Percentiles rank a stretch among this genome's conserved stretches.
These are phyloP conservation scores for Cylas formicarius DNA, from an alignment of 1,140 invertebrate species.

Conservation along the genomic window DNA sequence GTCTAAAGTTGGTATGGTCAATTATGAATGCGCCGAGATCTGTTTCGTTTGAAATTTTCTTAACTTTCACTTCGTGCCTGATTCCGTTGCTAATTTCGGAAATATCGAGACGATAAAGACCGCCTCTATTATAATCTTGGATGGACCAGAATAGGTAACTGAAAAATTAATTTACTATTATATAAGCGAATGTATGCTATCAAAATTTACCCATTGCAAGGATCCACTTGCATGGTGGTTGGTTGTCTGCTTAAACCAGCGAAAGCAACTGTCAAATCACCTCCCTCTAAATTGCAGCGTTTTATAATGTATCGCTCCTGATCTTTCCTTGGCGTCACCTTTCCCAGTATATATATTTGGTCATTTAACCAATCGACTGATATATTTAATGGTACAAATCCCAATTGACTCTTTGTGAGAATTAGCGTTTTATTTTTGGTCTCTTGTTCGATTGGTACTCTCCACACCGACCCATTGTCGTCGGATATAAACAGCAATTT, in stretches of 20 bases:
- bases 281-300: slow-evolving; percentile 64
- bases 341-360: slow-evolving; percentile 70
- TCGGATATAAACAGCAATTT: slow-evolving; percentile 70
- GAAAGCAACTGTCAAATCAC: slow-evolving; percentile 57
- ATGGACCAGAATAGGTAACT: slow-evolving; percentile 78
- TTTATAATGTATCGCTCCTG: slow-evolving; percentile 59
- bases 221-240: slow-evolving; percentile 78
- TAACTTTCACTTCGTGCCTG: slow-evolving; percentile 50
- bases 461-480: slow-evolving; percentile 54
- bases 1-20: slow-evolving; percentile 71
- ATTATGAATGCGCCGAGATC: slow-evolving; percentile 66
- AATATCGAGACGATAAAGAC: slow-evolving; percentile 72
- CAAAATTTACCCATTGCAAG: slow-evolving; percentile 81
- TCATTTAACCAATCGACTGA: slow-evolving; percentile 84
- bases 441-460: slow-evolving; percentile 42
- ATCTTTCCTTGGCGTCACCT: slow-evolving; percentile 39
- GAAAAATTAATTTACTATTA: no score
- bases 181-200: no score
- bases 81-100: slow-evolving; percentile 61
- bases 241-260: slow-evolving; percentile 59
- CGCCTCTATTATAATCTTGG: slow-evolving; percentile 49
- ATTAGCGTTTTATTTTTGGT: slow-evolving; percentile 43
- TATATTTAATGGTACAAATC: slow-evolving; percentile 56
- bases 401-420: slow-evolving; percentile 49
- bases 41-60: slow-evolving; percentile 51